Evolutionary conservation across 2,113 vertebrate genomes (phyloP), one percentile per base, ranked within the genome.

Genomic region (Trematomus loennbergii): DNA sequence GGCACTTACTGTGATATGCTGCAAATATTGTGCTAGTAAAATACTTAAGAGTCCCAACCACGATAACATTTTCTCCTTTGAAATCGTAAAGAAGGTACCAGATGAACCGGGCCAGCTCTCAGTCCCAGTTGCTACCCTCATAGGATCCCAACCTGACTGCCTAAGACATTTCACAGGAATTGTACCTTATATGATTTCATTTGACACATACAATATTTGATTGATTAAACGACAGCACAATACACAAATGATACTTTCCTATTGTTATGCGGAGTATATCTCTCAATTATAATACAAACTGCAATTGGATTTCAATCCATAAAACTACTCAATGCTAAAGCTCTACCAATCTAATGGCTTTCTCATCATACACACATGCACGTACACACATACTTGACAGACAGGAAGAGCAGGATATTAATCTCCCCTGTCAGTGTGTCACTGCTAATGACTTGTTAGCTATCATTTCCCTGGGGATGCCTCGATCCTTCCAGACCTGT

Each of bases 351-450:
- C 3, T 22, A 62, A 70, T 11, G 72, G 16, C n/a, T 29, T 33
- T 57, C 46, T 61, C n/a, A 29, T 36, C 9, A 12, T 61, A 52
- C 48, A 63, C 50, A 29, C 52, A 40, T 43, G 6, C 52, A 64
- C 9, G 17, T 49, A 13, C 53, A 65, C 9, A 12, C 36, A 18
- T 4, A n/a, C 57, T 45, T 61, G 55, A 53, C 36, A 62, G 60
- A 36, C 12, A 29, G 48, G 40, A 71, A 46, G 59, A 72, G 46
- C 59, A 33, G 53, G 66, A 65, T 60, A 46, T 50, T 22, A 65
- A 65, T 75, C 58, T 75, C 59, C 43, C 5, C 60, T 9, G 52
- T 75, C 72, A 48, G 64, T 1, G 2, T 75, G 63, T 61, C 45
- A 25, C 50, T 12, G 3, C 53, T 61, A 46, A 33, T 53, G 61